Percentiles rank a stretch among this genome's conserved stretches.
Conservation (phyloP, 2,888 invertebrate genomes). For the Lasioglossum oenotherae region DNA sequence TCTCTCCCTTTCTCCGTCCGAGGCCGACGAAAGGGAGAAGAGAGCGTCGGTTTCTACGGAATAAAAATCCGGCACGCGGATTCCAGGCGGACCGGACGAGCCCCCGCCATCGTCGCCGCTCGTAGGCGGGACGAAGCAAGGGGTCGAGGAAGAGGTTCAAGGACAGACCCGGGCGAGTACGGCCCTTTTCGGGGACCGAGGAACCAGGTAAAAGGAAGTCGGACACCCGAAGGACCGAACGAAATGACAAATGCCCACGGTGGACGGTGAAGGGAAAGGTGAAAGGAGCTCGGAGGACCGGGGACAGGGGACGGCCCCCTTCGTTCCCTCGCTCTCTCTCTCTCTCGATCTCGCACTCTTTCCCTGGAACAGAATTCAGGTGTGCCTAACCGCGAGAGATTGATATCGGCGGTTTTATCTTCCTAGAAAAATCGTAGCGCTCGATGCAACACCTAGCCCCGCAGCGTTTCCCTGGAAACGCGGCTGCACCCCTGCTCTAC, state of each 20-base stretch:
- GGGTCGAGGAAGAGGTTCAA: slow-evolving; percentile 56
- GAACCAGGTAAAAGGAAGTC: slow-evolving; percentile 80
- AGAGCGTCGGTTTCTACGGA: slow-evolving; percentile 32
- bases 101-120: neutral
- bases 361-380: slow-evolving; percentile 59
- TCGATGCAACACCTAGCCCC: slow-evolving; percentile 34
- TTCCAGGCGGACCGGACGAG: slow-evolving; percentile 18
- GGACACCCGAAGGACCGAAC: slow-evolving; percentile 75
- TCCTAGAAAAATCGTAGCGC: slow-evolving; percentile 46
- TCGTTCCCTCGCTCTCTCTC: neutral
- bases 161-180: slow-evolving; percentile 63
- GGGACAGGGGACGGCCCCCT: slow-evolving; percentile 30
- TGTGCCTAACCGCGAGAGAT: slow-evolving; percentile 66
- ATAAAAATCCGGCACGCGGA: slow-evolving; percentile 31
- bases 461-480: slow-evolving; percentile 15
- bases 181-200: slow-evolving; percentile 67
- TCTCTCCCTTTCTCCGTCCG: slow-evolving; percentile 50
- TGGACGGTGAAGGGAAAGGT: slow-evolving; percentile 78
- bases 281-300: slow-evolving; percentile 74
- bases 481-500: neutral
- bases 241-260: slow-evolving; percentile 81
- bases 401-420: slow-evolving; percentile 62
- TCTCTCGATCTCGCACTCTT: slow-evolving; percentile 5
- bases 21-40: slow-evolving; percentile 26
- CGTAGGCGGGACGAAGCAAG: slow-evolving; percentile 15